Base-by-base conservation (phyloP, 2,113 vertebrate genomes). In the Clupea harengus region DNA sequence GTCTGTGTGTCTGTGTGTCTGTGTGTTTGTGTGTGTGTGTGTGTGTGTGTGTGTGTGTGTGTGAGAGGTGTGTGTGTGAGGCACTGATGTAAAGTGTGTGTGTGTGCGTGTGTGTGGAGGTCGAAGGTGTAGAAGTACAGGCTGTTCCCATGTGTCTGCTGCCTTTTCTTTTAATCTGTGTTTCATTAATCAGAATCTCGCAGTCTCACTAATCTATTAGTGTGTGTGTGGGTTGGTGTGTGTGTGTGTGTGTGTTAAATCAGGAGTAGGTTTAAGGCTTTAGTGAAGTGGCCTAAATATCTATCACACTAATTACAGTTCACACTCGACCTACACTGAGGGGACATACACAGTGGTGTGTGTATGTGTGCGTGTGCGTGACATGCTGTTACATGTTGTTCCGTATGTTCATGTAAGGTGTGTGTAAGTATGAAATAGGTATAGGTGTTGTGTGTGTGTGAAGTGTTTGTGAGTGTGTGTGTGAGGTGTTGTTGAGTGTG, bases 121-220 rank as follows among this genome's bases (percentile, higher is more conserved):
- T 32, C 39, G 67, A 32, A 75, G 25, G n/a, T 32, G 54, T 57
- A 20, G 18, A 75, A 75, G 67, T 32, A 75, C 67, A 39, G 28
- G 17, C 28, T 75, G 67, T 75, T 75, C 67, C 67, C 10, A 54
- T 85, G 75, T 57, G 32, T 86, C 20, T 88, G 81, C n/a, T 86
- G 46, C 84, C 32, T 88, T 44, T 50, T 6, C 67, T 75, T 82
- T 83, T 50, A 83, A n/a, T 81, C 45, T 84, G 67, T 90, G n/a
- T n/a, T 17, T 89, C 44, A 45, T 32, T 82, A 75, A 75, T 75
- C 67, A 75, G 67, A 75, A 75, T 75, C 39, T 28, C 67, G 39
- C 67, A 32, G 67, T 39, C 45, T 25, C 50, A 13, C 67, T 75
- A 75, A 75, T 75, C 67, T 75, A 75, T 32, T 10, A 75, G 67